phyloP scores from a whole-genome alignment of 53 echinoderm and acorn worm species.

The Stichopus horrens region DNA sequence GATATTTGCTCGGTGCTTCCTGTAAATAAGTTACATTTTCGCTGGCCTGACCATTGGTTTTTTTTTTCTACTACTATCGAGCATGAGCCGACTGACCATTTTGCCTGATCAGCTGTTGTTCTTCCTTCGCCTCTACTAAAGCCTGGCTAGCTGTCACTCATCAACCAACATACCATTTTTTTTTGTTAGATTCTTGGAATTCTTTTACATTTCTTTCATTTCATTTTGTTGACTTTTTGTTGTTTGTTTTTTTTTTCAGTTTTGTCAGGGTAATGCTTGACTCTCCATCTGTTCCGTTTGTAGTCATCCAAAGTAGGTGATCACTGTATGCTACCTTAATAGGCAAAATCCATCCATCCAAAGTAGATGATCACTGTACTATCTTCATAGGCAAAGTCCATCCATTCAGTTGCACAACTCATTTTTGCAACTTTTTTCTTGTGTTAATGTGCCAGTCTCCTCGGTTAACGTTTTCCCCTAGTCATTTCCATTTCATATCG shows the following conservation, averaged over 20 bases:
- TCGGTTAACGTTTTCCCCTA: too few species aligned
- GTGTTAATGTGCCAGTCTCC: too few species aligned
- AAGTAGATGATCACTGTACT: too few species aligned
- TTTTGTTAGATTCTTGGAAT: neutral
- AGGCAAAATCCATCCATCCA: too few species aligned
- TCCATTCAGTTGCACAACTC: too few species aligned
- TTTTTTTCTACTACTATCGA: neutral
- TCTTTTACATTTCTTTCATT: neutral
- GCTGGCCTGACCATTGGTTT: neutral
- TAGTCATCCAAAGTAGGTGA: too few species aligned
- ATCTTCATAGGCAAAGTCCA: too few species aligned
- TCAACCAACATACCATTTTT: constrained; percentile 10
- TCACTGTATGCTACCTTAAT: too few species aligned
- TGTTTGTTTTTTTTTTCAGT: neutral
- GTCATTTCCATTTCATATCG: too few species aligned
- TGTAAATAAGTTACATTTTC: constrained; percentile 13
- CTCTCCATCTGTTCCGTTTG: too few species aligned
- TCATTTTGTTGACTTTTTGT: neutral
- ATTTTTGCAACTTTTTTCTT: too few species aligned
- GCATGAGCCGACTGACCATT: neutral
- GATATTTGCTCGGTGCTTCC: neutral
- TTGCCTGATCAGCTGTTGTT: constrained; percentile 2
- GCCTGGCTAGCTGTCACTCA: constrained; percentile 14
- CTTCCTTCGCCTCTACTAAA: constrained; percentile 6
- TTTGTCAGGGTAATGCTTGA: neutral